Conservation (phyloP, 2,113 vertebrate genomes). For the Peucedramus taeniatus region DNA sequence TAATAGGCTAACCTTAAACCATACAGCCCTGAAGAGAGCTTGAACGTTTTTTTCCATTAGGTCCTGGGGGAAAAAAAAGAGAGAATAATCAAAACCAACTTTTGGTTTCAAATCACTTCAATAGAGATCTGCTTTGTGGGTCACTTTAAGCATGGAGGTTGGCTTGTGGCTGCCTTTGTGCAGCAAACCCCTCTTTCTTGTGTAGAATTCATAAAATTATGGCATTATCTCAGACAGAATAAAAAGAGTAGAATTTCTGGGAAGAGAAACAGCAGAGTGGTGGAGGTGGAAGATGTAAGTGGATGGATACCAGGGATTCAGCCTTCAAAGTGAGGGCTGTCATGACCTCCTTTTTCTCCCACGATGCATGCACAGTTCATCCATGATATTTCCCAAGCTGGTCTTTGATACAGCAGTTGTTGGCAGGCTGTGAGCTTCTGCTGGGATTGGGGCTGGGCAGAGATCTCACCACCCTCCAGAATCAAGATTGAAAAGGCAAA, state of each 20-base stretch:
- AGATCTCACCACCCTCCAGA: background rate
- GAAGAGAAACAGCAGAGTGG: background rate
- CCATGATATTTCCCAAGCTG: background rate
- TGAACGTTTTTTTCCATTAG: background rate
- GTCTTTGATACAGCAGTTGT: background rate
- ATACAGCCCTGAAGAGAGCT: background rate
- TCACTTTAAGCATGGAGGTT: background rate
- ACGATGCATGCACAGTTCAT: background rate
- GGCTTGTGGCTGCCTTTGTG: background rate
- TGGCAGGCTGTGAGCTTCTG: background rate
- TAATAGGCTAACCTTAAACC: slow-evolving; percentile 26
- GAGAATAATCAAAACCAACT: background rate
- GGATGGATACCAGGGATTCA: background rate
- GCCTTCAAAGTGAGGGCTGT: background rate
- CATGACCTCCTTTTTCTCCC: background rate
- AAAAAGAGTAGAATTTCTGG: background rate
- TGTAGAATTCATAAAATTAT: background rate
- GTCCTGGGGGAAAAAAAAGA: background rate
- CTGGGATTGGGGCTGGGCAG: background rate
- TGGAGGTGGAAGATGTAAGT: background rate
- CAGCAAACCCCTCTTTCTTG: too few relatives aligned
- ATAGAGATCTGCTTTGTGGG: background rate
- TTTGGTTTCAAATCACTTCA: background rate
- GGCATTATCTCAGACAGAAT: background rate
- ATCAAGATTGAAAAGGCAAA: background rate